These are phyloP conservation scores for Theodoxus fluviatilis DNA, from an alignment of 2,888 invertebrate genomes.

Conservation along the genomic window DNA sequence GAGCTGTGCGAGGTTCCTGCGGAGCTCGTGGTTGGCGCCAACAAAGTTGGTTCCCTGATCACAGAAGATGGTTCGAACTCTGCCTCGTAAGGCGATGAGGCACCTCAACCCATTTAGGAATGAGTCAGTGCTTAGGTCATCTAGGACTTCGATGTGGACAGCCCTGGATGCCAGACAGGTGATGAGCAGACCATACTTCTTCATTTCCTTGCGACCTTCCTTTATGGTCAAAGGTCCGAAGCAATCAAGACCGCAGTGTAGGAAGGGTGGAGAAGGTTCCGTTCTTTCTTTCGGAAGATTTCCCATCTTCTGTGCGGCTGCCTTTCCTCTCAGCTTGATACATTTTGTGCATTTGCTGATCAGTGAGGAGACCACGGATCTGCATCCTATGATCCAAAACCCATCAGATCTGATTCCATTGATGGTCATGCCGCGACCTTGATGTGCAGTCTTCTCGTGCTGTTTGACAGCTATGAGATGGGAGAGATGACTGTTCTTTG, in stretches of 20 bases:
- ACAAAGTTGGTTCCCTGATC: constrained; percentile 46
- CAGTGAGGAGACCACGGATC: constrained; percentile 28
- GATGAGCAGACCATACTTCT: constrained; percentile 41
- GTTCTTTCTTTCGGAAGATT: constrained; percentile 38
- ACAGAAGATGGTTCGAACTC: constrained; percentile 33
- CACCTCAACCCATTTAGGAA: constrained; percentile 41
- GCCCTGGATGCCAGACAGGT: constrained; percentile 42
- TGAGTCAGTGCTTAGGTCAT: constrained; percentile 40
- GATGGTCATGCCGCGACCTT: constrained; percentile 36
- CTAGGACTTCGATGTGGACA: constrained; percentile 40
- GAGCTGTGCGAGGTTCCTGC: constrained; percentile 16
- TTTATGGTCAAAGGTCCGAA: constrained; percentile 45
- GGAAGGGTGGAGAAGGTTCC: constrained; percentile 39
- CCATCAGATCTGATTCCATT: constrained; percentile 31
- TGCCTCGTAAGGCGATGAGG: constrained; percentile 39
- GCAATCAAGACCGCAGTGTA: constrained; percentile 40
- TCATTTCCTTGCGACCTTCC: constrained; percentile 40
- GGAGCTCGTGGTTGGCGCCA: constrained; percentile 40
- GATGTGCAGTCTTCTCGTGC: constrained; percentile 33
- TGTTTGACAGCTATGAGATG: constrained; percentile 31
- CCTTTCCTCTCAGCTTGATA: constrained; percentile 22
- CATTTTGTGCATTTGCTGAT: constrained; percentile 33
- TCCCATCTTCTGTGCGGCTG: constrained; percentile 34
- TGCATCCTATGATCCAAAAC: constrained; percentile 37
- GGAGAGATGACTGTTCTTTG: constrained; percentile 34